Percentiles rank a stretch among this genome's conserved stretches.
phyloP scores from a whole-genome alignment of 2,113 vertebrate species.

The Xiphorhynchus elegans region DNA sequence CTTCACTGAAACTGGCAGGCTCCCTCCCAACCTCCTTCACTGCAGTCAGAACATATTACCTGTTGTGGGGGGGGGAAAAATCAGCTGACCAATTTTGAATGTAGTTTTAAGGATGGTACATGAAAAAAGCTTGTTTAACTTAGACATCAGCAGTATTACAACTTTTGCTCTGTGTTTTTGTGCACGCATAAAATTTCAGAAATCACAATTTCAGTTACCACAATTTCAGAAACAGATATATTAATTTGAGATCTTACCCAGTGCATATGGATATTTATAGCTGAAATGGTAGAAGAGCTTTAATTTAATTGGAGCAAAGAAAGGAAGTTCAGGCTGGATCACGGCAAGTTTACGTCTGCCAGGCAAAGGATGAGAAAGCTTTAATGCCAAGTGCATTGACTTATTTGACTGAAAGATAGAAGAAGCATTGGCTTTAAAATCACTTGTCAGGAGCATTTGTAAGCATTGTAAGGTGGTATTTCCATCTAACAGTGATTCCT shows the following conservation, averaged over 20 bases:
- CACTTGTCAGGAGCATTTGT: not conserved
- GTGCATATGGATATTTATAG: not conserved
- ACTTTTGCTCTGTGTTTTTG: not conserved
- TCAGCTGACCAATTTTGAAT: not conserved
- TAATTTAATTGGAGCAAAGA: not conserved
- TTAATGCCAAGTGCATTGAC: not conserved
- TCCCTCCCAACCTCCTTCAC: not conserved
- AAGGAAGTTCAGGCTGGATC: not conserved
- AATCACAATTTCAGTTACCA: not conserved
- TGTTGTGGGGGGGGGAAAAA: fast-evolving
- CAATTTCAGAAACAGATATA: not conserved
- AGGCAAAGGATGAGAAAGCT: not conserved
- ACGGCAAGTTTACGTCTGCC: not conserved
- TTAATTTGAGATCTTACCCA: not conserved
- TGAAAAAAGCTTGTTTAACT: not conserved
- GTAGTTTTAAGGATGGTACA: not conserved
- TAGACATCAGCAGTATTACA: not conserved
- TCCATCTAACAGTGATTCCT: not conserved
- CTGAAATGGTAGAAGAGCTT: not conserved
- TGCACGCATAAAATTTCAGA: no score
- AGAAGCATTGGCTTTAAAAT: not conserved
- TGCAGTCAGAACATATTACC: not conserved
- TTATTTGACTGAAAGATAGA: not conserved
- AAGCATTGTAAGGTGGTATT: not conserved
- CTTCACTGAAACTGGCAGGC: not conserved